Base-by-base conservation (phyloP, 1,140 invertebrate species). In the Linepithema humile region DNA sequence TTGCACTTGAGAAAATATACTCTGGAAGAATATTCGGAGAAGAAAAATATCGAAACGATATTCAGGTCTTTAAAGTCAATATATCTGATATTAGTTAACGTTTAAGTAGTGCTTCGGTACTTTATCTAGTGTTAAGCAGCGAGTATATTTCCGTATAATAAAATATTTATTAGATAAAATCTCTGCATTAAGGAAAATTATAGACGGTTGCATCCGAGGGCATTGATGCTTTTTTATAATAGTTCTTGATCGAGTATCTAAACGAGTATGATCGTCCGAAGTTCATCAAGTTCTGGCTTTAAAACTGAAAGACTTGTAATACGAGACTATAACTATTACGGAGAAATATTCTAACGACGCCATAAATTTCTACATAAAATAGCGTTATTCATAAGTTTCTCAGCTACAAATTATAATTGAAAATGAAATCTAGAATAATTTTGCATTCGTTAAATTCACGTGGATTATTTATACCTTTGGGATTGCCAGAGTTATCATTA, bases 121-220 rank as follows among this genome's bases (percentile, higher is more conserved):
- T 53, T 15, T 29, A 40, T 57, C 17, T 26, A 0, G 4, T 60
- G 38, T n/a, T 12, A 59, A 60, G 29, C 12, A 17, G 38, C 3
- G n/a, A 23, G 38, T 10, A 15, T 6, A 3, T 38, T 15, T 12
- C 15, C 3, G 10, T 59, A 45, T 59, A 20, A 17, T 17, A 15
- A n/a, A 29, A 74, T 43, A 60, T 20, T 38, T 55, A n/a, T 53
- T 40, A 40, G 50, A 57, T 23, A 74, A 60, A 74, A 43, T 60
- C 10, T 26, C 5, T 38, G 17, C 5, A n/a, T 59, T 75, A 45
- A 32, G 15, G 26, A 43, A 40, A n/a, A 75, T 75, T 59, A 35
- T 38, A 40, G 45, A 35, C 20, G 20, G 1, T 7, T 60, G 12
- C 32, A 2, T 50, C 15, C 38, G 17, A 40, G 4, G 6, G 3